Base-by-base conservation (phyloP, 2,888 invertebrate species). In the Biston betularia region DNA sequence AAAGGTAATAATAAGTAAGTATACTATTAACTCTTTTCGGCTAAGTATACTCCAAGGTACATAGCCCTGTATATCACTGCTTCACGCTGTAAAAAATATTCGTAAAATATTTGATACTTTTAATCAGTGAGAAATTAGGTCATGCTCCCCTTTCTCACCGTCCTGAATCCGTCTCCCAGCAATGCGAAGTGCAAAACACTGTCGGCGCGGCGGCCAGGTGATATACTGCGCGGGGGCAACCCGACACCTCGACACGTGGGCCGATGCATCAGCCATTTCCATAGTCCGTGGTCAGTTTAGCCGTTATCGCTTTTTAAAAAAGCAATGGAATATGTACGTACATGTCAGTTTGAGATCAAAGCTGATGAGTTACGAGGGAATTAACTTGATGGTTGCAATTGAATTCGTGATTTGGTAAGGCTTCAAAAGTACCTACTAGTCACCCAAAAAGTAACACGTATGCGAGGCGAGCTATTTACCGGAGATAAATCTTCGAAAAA, bases 161-260 rank as follows among this genome's bases (percentile, higher is more conserved):
- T 52, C 38, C 75, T 62, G 56, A 83, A 63, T 87, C 72, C 88
- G 77, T 68, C 77, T 81, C 88, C 62, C 62, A 69, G 67, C 61
- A 74, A 73, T 72, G 81, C 76, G 89, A 88, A 91, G 92, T 92
- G 92, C 89, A 87, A 90, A 91, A 89, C 89, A 85, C 80, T 91
- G 92, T 91, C 84, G 83, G 82, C 82, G 85, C 81, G 78, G 79
- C 77, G 81, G 79, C 75, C 70, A 75, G 75, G 83, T 89, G 88
- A 88, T 88, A 83, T 87, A 88, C 85, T 83, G 85, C 86, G 85
- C 89, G 83, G 88, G 84, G 79, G 88, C 88, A 85, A 75, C 77
- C 77, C 79, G 75, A 74, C 77, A 73, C 69, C 72, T 55, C 69
- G 75, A 69, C 83, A 86, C 89, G 89, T 90, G 86, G 89, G 89